A percentile compares a stretch with the other conserved stretches of the same genome.
Conservation (phyloP, 2,113 vertebrate genomes). For the Corythornis vintsioides region DNA sequence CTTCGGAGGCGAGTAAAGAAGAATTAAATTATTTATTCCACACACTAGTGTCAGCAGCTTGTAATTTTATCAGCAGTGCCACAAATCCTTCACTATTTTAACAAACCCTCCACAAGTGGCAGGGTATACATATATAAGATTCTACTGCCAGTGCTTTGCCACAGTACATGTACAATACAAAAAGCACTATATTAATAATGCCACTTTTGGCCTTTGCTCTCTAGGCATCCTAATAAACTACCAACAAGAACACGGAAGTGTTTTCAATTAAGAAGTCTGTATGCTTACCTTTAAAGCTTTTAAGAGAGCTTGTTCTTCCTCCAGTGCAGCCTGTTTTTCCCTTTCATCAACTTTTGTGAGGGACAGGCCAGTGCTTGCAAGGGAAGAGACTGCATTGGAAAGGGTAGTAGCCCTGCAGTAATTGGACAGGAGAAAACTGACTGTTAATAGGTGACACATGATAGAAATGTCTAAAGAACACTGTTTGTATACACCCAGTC, state of each 20-base stretch:
- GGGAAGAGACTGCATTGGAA: conserved; percentile 95
- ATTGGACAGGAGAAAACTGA: conserved; percentile 45
- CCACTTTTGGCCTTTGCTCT: background rate
- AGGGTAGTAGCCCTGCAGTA: conserved; percentile 92
- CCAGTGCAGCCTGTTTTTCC: conserved; percentile 98
- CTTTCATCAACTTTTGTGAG: conserved; percentile 98
- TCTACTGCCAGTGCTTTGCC: background rate
- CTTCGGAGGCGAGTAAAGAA: background rate
- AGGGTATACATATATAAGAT: rapidly evolving
- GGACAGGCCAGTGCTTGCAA: conserved; percentile 96
- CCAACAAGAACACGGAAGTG: background rate
- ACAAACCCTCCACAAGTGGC: background rate
- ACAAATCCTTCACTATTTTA: background rate
- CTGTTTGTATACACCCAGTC: background rate
- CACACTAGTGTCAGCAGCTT: background rate
- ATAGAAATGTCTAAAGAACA: background rate
- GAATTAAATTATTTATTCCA: background rate
- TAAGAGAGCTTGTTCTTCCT: conserved; percentile 95
- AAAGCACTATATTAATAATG: background rate
- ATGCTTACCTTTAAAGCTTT: conserved; percentile 93
- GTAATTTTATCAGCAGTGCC: background rate
- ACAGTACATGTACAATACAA: background rate
- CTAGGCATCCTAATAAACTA: background rate
- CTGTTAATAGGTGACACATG: conserved; percentile 10
- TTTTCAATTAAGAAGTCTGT: background rate